Evolutionary conservation across 2,113 vertebrate genomes (phyloP), one percentile per base, ranked within the genome.

Genomic region (Tetraodon nigroviridis): DNA sequence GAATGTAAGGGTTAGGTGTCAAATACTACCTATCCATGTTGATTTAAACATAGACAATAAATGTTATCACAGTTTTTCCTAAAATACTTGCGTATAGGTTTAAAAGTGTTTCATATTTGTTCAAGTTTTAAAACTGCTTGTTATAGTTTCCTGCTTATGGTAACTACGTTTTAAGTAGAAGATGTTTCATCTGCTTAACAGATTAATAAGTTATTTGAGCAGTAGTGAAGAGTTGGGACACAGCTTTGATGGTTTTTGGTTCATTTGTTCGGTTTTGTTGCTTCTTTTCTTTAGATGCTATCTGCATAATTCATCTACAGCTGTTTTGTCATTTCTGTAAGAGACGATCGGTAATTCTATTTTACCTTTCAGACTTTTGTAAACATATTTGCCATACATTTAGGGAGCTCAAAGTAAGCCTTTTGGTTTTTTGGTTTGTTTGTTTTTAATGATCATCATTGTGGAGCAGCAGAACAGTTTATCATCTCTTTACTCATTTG

Each of bases 371-470:
- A 24, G 22, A 24, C 47, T 3, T 49, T 13, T 49, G 47, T 24
- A 24, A 27, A 3, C 24, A 27, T 27, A 21, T 21, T 21, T 50
- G 10, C 20, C 48, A 21, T 50, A 22, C 8, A 21, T 15, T 14
- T 11, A 1, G 86, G 85, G 84, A 88, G 87, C 89, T 90, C 87
- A 80, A 81, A 90, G 81, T 84, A 87, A 93, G 93, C 92, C 92
- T 93, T 48, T 48, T n/a, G n/a, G 16, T 48, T n/a, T 61, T 27
- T 47, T 46, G 18, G 52, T 47, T 20, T 45, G 21, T 18, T 15
- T 27, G 53, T 46, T 63, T 62, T 46, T 58, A n/a, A 54, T n/a
- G 19, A 37, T 54, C 18, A 1, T 5, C 16, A n/a, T 46, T 46
- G 15, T 46, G 16, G 50, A 47, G 18, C 29, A 32, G 55, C 50